Conservation (phyloP, 2,797 vertebrate species). For the Danio choprae region DNA sequence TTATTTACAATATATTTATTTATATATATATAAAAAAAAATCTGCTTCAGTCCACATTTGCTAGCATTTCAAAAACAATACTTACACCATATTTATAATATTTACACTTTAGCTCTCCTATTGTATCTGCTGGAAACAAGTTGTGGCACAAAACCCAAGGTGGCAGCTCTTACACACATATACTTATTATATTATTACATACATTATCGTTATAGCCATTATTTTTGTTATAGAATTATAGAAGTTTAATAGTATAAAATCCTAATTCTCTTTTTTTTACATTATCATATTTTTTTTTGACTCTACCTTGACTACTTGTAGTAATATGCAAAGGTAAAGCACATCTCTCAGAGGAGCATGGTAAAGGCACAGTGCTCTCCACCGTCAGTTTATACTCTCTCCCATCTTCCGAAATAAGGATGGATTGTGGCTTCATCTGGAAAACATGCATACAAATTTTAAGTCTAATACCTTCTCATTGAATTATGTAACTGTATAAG, state of each 20-base stretch:
- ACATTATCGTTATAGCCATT: no score
- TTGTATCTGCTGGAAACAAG: no score
- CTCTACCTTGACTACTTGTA: slow-evolving; percentile 81
- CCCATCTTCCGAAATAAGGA: slow-evolving; percentile 84
- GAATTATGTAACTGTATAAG: neutral
- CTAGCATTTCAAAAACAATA: no score
- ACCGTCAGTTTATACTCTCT: slow-evolving; percentile 78
- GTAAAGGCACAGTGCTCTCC: slow-evolving; percentile 86
- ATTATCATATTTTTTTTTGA: neutral
- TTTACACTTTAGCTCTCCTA: no score
- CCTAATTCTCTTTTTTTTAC: neutral
- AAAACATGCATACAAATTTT: slow-evolving; percentile 37
- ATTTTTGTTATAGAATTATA: no score
- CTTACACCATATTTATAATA: no score
- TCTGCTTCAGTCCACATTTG: no score
- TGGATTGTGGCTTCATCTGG: slow-evolving; percentile 81
- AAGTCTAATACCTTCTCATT: neutral
- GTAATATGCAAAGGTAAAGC: slow-evolving; percentile 80
- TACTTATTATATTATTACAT: no score
- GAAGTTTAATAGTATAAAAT: neutral
- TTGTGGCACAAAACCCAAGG: no score
- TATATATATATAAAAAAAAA: no score
- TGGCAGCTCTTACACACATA: no score
- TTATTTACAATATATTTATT: no score
- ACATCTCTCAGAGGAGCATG: slow-evolving; percentile 81